phyloP scores from a whole-genome alignment of 2,888 invertebrate genomes.

The Myopa testacea region DNA sequence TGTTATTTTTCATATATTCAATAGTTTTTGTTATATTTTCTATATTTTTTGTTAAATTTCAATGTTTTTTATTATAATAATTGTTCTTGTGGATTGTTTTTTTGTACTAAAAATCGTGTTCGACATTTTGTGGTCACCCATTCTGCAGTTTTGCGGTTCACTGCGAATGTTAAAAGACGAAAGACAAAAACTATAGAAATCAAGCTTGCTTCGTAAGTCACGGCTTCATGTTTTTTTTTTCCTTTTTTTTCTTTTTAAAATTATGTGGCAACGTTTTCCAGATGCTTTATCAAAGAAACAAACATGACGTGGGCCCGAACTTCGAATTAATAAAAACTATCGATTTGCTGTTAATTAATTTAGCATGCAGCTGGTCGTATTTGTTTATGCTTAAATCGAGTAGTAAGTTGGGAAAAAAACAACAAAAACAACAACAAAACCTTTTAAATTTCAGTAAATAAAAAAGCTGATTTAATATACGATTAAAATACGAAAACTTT shows the following conservation, averaged over 20 bases:
- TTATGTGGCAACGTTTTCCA: constrained; percentile 6
- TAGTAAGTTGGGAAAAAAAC: too few species aligned
- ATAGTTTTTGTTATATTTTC: too few species aligned
- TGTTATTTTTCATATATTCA: too few species aligned
- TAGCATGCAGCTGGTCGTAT: background rate
- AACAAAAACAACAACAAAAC: too few species aligned
- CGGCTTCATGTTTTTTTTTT: background rate
- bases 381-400: too few species aligned
- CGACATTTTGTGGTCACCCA: background rate
- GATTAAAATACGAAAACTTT: too few species aligned
- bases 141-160: background rate
- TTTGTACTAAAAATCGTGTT: background rate
- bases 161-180: too few species aligned
- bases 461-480: too few species aligned
- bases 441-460: too few species aligned
- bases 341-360: constrained; percentile 5
- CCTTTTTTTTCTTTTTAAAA: background rate
- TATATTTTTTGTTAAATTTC: background rate
- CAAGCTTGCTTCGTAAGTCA: constrained; percentile 1
- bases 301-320: background rate
- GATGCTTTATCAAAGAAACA: background rate
- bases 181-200: background rate
- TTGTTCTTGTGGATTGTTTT: background rate
- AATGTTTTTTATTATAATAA: too few species aligned
- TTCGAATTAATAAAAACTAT: background rate